Conservation (phyloP, 2,888 invertebrate genomes). For the Phasia obesa region DNA sequence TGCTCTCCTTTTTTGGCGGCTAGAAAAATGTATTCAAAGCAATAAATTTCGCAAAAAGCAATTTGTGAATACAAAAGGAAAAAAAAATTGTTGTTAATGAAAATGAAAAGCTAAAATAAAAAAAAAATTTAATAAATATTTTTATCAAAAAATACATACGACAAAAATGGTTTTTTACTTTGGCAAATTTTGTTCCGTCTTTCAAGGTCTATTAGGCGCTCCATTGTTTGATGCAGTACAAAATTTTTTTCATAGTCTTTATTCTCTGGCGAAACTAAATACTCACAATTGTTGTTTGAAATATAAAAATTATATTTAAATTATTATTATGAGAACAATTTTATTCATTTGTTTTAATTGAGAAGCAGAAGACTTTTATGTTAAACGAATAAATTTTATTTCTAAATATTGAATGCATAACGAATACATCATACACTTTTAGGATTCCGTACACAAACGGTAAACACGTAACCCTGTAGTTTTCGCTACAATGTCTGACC, state of each 20-base stretch:
- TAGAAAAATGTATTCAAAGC: constrained; percentile 58
- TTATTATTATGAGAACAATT: background rate
- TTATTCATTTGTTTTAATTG: too few relatives aligned
- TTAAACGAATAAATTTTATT: background rate
- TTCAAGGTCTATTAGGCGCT: background rate
- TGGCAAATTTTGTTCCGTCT: too few relatives aligned
- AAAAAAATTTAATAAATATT: background rate
- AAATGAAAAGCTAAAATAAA: constrained; percentile 53
- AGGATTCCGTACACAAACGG: too few relatives aligned
- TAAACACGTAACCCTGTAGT: too few relatives aligned
- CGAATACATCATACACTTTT: too few relatives aligned
- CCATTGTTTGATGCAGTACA: constrained; percentile 24
- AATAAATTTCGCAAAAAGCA: constrained; percentile 57
- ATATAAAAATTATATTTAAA: background rate
- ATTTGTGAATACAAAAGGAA: constrained; percentile 42
- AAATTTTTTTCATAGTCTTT: background rate
- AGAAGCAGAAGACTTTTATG: too few relatives aligned
- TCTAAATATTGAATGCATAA: too few relatives aligned
- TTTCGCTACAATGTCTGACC: too few relatives aligned
- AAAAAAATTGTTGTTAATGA: constrained; percentile 47
- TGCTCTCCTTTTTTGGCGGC: constrained; percentile 20
- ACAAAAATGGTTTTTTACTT: too few relatives aligned
- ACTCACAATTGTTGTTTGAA: background rate
- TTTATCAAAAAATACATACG: constrained; percentile 14
- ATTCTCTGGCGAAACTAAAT: constrained; percentile 2